Percentiles rank a stretch among this genome's conserved stretches.
Evolutionary conservation across 2,888 invertebrate genomes (phyloP).

Genomic region (Acleris holmiana): DNA sequence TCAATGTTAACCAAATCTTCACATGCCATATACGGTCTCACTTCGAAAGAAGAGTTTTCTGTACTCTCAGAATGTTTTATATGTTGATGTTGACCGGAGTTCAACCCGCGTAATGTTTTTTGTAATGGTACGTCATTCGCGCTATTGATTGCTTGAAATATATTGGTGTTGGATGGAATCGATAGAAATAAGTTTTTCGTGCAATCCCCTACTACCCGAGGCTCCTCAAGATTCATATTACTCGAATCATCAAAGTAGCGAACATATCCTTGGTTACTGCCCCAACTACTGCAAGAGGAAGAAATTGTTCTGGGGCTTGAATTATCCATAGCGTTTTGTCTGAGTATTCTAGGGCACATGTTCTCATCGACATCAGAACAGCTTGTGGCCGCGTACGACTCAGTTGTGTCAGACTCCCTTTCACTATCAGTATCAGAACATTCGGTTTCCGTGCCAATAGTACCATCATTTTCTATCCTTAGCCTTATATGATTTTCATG

Average conservation of each 20-base stretch:
- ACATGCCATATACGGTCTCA: conserved; percentile 85
- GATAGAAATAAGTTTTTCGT: conserved; percentile 68
- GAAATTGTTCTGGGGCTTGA: conserved; percentile 72
- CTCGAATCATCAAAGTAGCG: conserved; percentile 85
- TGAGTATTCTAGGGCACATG: conserved; percentile 70
- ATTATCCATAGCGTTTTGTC: conserved; percentile 86
- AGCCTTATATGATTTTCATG: conserved; percentile 76
- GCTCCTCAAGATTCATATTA: conserved; percentile 67
- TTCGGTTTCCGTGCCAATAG: conserved; percentile 71
- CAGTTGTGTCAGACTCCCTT: conserved; percentile 70
- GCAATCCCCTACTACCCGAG: conserved; percentile 65
- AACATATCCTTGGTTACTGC: conserved; percentile 87
- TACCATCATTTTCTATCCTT: conserved; percentile 73
- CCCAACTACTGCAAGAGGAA: conserved; percentile 82
- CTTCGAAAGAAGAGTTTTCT: conserved; percentile 84
- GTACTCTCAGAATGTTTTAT: conserved; percentile 86
- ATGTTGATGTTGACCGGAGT: conserved; percentile 47
- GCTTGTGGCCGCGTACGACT: conserved; percentile 70
- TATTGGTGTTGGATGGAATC: conserved; percentile 45
- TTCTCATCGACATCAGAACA: conserved; percentile 65
- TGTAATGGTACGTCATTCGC: conserved; percentile 48
- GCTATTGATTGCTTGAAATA: conserved; percentile 44
- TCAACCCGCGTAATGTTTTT: conserved; percentile 44
- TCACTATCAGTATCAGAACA: conserved; percentile 75
- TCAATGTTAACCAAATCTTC: conserved; percentile 88